These are phyloP conservation scores for Ethmia dodecea DNA, from an alignment of 2,888 invertebrate genomes.

Conservation along the genomic window DNA sequence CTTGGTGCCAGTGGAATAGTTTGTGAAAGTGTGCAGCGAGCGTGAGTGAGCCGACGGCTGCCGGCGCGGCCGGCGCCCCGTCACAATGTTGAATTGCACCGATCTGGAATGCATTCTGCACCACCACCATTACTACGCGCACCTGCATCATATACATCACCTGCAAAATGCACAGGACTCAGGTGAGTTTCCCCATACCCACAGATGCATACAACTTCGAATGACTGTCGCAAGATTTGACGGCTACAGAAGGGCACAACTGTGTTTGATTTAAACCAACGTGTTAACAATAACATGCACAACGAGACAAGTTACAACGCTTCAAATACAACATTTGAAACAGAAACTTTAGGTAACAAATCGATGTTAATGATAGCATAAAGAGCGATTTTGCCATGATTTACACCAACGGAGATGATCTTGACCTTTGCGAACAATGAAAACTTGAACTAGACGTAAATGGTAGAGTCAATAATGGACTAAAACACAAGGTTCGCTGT, in stretches of 20 bases:
- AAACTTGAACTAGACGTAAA: constrained; percentile 39
- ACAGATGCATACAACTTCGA: neutral
- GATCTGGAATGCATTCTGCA: constrained; percentile 87
- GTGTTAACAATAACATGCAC: constrained; percentile 61
- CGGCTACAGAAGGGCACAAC: constrained; percentile 41
- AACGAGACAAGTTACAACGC: constrained; percentile 37
- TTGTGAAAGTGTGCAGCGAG: constrained; percentile 74
- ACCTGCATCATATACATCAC: constrained; percentile 84
- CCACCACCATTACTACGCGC: constrained; percentile 85
- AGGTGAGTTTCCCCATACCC: constrained; percentile 51
- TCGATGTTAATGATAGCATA: constrained; percentile 30
- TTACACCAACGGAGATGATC: constrained; percentile 33
- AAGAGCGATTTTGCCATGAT: constrained; percentile 23
- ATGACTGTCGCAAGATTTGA: neutral
- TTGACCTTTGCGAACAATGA: constrained; percentile 56
- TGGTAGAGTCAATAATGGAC: constrained; percentile 38
- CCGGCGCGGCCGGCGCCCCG: constrained; percentile 45
- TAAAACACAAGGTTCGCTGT: constrained; percentile 47
- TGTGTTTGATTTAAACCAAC: constrained; percentile 53
- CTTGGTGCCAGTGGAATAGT: constrained; percentile 69
- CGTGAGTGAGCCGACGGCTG: constrained; percentile 52
- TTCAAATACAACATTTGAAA: too few relatives aligned
- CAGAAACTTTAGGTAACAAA: constrained; percentile 27
- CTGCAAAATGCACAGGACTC: constrained; percentile 81
- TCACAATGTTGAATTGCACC: constrained; percentile 85